These are phyloP conservation scores for Carcina quercana DNA, from an alignment of 2,888 invertebrate genomes.

Conservation along the genomic window DNA sequence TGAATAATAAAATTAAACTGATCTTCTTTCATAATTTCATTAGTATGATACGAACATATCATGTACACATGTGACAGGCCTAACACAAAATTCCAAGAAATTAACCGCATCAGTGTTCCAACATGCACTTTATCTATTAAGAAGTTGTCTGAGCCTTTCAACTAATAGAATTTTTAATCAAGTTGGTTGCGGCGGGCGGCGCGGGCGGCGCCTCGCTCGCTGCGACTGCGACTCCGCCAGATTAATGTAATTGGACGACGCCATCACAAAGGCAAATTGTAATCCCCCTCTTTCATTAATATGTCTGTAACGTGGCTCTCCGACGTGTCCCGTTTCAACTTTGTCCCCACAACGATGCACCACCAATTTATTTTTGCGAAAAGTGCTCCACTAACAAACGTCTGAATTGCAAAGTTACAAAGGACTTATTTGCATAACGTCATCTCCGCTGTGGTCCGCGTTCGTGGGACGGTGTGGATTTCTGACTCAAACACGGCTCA, in stretches of 20 bases:
- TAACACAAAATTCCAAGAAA: neutral
- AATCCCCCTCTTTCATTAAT: slow-evolving; percentile 66
- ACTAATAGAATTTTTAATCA: slow-evolving; percentile 75
- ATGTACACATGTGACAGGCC: too few relatives aligned
- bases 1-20: too few relatives aligned
- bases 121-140: slow-evolving; percentile 64
- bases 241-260: slow-evolving; percentile 73
- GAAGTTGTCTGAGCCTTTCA: slow-evolving; percentile 62
- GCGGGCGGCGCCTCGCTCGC: slow-evolving; percentile 29
- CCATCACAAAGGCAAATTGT: slow-evolving; percentile 73
- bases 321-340: slow-evolving; percentile 50
- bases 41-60: too few relatives aligned
- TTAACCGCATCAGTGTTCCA: slow-evolving; percentile 31
- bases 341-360: slow-evolving; percentile 31
- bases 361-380: slow-evolving; percentile 32
- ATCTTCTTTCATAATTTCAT: too few relatives aligned
- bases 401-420: slow-evolving; percentile 35
- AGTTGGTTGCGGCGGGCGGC: slow-evolving; percentile 58
- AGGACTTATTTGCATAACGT: slow-evolving; percentile 50
- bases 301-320: slow-evolving; percentile 52
- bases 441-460: slow-evolving; percentile 44
- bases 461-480: slow-evolving; percentile 36
- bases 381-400: slow-evolving; percentile 48
- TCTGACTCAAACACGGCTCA: slow-evolving; percentile 32
- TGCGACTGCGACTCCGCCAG: slow-evolving; percentile 59